A percentile compares a stretch with the other conserved stretches of the same genome.
These are phyloP conservation scores for Dolichoris vasculosae DNA, from an alignment of 1,140 invertebrate species.

Conservation along the genomic window DNA sequence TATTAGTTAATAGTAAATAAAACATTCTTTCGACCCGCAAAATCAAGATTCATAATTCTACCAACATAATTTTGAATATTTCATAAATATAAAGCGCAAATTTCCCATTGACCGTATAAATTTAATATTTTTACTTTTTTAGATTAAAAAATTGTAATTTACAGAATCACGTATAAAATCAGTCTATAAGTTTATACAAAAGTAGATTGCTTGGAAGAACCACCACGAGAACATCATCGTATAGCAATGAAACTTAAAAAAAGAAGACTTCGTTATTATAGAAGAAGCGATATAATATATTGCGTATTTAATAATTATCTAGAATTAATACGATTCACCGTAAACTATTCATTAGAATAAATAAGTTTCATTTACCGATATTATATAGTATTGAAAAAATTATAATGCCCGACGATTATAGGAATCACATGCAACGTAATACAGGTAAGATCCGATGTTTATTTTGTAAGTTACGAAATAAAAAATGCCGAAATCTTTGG, in stretches of 20 bases:
- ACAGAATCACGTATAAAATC: background rate
- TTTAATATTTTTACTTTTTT: background rate
- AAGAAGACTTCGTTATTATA: background rate
- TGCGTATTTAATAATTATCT: background rate
- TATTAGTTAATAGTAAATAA: too few relatives aligned
- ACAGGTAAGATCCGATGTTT: background rate
- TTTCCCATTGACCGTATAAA: too few relatives aligned
- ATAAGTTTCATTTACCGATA: background rate
- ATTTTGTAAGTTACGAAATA: background rate
- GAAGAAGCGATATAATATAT: background rate
- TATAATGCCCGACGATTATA: constrained; percentile 31
- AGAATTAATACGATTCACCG: background rate
- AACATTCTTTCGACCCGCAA: too few relatives aligned
- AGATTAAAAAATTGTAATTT: background rate
- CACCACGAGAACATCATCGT: constrained; percentile 16
- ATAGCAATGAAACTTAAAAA: constrained; percentile 10
- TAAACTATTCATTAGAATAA: constrained; percentile 12
- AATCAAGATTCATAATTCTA: background rate
- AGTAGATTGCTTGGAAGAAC: background rate
- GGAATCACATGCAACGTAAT: constrained; percentile 12
- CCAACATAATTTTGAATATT: background rate
- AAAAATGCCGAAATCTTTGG: constrained; percentile 42
- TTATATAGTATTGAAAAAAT: background rate
- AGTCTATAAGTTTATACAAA: background rate
- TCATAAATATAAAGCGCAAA: background rate